These are phyloP conservation scores for Orientallactaga sibirica DNA, from an alignment of 2,797 vertebrate species.

Conservation along the genomic window DNA sequence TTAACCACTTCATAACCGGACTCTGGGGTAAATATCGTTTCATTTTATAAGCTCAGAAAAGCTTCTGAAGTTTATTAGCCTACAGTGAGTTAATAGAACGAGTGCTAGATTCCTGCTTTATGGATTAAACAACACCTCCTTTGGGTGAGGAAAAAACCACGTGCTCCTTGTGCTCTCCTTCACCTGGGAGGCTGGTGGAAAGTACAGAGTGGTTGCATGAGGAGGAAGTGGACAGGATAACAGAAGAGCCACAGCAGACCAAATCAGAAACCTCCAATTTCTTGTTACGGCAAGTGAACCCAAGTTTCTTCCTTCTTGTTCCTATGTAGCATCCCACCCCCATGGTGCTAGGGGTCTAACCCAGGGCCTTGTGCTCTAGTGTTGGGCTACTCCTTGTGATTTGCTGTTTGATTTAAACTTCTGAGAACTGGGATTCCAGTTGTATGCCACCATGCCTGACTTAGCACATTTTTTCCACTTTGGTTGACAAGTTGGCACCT, in stretches of 20 bases:
- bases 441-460: not conserved
- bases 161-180: constrained; percentile 3
- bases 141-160: not conserved
- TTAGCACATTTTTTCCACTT: not conserved
- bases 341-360: not conserved
- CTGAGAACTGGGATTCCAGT: not conserved
- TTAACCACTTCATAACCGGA: constrained; percentile 4
- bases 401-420: not conserved
- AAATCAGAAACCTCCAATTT: constrained; percentile 49
- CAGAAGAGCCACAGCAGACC: not conserved
- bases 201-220: not conserved
- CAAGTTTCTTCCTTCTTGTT: constrained; percentile 24
- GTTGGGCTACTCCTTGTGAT: not conserved
- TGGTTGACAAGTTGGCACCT: not conserved
- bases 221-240: constrained; percentile 42
- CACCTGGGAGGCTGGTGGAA: constrained; percentile 10
- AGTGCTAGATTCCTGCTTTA: constrained; percentile 30
- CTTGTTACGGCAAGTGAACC: constrained; percentile 47
- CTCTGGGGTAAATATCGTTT: constrained; percentile 7
- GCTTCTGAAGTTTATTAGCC: constrained; percentile 34
- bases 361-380: not conserved
- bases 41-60: constrained; percentile 70
- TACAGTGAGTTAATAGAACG: constrained; percentile 4
- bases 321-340: not conserved
- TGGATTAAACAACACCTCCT: not conserved